A percentile compares a stretch with the other conserved stretches of the same genome.
phyloP scores from a whole-genome alignment of 2,888 invertebrate species.

The Melanostoma scalare region DNA sequence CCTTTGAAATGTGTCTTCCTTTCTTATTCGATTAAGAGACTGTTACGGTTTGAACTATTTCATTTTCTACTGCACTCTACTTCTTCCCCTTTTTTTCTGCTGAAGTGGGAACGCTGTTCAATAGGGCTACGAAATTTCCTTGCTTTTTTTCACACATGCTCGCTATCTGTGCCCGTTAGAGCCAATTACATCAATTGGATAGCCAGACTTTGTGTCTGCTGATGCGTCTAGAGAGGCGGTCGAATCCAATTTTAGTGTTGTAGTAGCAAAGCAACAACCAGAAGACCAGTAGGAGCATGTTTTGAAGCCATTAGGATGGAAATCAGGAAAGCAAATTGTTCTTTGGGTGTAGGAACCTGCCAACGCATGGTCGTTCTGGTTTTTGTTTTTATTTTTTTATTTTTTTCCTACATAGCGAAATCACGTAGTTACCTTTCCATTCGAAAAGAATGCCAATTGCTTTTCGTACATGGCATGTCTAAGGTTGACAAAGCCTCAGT shows the following conservation, averaged over 20 bases:
- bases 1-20: too few species aligned
- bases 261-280: neutral
- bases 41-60: too few species aligned
- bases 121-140: too few species aligned
- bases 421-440: conserved; percentile 43
- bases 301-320: too few species aligned
- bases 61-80: too few species aligned
- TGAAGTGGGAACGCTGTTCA: too few species aligned
- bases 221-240: conserved; percentile 55
- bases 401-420: conserved; percentile 42
- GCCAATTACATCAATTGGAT: conserved; percentile 52
- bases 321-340: too few species aligned
- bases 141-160: too few species aligned
- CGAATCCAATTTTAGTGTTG: conserved; percentile 58
- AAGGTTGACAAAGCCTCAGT: too few species aligned
- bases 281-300: too few species aligned
- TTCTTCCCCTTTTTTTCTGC: too few species aligned
- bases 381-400: neutral
- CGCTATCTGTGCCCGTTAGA: neutral
- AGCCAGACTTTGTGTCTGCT: conserved; percentile 55
- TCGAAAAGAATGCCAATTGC: conserved; percentile 69
- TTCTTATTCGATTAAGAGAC: too few species aligned
- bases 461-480: conserved; percentile 23
- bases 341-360: conserved; percentile 26
- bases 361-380: conserved; percentile 31